Conservation (phyloP, 2,113 vertebrate genomes). For the Phrynosoma platyrhinos region DNA sequence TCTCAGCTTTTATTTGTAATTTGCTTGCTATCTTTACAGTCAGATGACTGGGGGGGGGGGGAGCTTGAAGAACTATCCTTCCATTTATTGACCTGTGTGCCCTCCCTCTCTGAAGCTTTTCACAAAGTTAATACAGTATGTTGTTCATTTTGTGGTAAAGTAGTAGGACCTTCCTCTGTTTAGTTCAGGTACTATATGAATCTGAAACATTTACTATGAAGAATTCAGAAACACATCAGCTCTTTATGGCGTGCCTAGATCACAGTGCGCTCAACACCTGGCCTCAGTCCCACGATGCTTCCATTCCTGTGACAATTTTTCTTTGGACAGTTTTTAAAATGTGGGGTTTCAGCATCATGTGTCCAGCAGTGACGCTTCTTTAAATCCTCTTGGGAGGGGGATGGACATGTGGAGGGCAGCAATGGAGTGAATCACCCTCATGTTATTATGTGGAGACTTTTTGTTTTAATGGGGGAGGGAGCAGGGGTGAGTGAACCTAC, state of each 20-base stretch:
- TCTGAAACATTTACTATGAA: background rate
- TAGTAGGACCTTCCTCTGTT: background rate
- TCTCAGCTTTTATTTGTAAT: background rate
- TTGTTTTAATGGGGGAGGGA: background rate
- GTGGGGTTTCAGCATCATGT: background rate
- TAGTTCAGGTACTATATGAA: background rate
- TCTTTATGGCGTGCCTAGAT: background rate
- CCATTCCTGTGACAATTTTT: background rate
- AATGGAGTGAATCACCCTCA: background rate
- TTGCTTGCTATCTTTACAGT: too few species aligned
- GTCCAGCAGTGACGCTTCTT: background rate
- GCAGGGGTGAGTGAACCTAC: slow-evolving; percentile 32
- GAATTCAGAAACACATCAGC: background rate
- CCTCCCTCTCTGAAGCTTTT: background rate
- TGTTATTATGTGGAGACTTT: background rate
- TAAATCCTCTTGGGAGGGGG: background rate
- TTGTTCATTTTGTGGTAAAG: background rate
- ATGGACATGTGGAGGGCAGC: background rate
- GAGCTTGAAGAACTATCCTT: background rate
- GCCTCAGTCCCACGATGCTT: too few species aligned
- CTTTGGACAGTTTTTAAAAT: background rate
- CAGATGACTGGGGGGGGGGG: background rate
- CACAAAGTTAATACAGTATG: background rate
- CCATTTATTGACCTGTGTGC: background rate
- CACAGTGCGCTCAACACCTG: background rate